Evolutionary conservation across 2,888 invertebrate genomes (phyloP).

Genomic region (Unio delphinus): DNA sequence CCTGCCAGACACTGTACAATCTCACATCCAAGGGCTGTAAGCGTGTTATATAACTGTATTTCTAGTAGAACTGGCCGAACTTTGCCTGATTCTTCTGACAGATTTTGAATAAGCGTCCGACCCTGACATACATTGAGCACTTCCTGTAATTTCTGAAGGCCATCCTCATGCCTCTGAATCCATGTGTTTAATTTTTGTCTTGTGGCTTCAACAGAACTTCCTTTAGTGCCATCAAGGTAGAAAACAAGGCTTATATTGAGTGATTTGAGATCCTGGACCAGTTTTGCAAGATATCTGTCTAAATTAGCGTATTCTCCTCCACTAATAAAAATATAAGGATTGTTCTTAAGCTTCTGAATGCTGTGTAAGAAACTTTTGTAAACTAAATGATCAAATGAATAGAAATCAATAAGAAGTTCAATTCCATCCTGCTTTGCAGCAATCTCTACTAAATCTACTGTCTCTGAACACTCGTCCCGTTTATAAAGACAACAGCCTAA

Average conservation of each 20-base stretch:
- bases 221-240: constrained; percentile 64
- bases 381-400: constrained; percentile 60
- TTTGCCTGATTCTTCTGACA: constrained; percentile 31
- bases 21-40: constrained; percentile 58
- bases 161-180: constrained; percentile 53
- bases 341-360: constrained; percentile 38
- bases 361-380: constrained; percentile 52
- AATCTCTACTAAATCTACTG: constrained; percentile 58
- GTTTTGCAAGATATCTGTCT: constrained; percentile 51
- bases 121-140: constrained; percentile 54
- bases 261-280: constrained; percentile 54
- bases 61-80: constrained; percentile 65
- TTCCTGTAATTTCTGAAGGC: constrained; percentile 48
- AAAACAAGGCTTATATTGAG: constrained; percentile 61
- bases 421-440: constrained; percentile 53
- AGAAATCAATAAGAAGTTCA: constrained; percentile 66
- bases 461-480: constrained; percentile 48
- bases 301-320: constrained; percentile 65
- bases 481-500: constrained; percentile 47
- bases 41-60: constrained; percentile 49
- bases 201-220: constrained; percentile 47
- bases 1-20: constrained; percentile 53
- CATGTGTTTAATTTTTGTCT: constrained; percentile 63
- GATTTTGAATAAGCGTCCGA: constrained; percentile 28
- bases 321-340: constrained; percentile 54